phyloP scores from a whole-genome alignment of 2,797 vertebrate species.

The Sparus aurata region DNA sequence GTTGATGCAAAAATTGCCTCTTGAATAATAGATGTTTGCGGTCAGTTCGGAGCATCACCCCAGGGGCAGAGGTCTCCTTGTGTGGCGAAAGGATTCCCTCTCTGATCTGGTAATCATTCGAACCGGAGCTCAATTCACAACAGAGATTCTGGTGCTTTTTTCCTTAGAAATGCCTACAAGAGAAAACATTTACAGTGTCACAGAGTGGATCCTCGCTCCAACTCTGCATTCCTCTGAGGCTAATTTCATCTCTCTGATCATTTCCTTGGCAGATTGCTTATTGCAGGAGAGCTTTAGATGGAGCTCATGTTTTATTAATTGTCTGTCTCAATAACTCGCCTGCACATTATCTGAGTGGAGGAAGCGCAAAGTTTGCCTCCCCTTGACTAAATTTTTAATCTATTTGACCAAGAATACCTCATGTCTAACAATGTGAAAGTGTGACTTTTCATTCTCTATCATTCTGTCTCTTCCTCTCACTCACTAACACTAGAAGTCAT shows the following conservation, averaged over 20 bases:
- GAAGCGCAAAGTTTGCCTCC: background rate
- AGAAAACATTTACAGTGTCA: background rate
- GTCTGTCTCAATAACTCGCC: background rate
- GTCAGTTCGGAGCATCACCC: conserved; percentile 3
- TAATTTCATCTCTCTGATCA: conserved; percentile 9
- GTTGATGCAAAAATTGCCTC: conserved; percentile 36
- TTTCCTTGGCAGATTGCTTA: background rate
- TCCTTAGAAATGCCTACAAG: background rate
- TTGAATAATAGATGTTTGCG: conserved; percentile 60
- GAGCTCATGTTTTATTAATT: conserved; percentile 2
- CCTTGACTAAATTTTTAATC: background rate
- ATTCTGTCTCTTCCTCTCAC: background rate
- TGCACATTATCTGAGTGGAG: background rate
- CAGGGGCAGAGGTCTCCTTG: conserved; percentile 4
- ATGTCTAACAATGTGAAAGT: background rate
- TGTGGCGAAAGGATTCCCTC: conserved; percentile 19
- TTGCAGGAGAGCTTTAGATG: conserved; percentile 5
- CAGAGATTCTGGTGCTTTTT: too few species aligned
- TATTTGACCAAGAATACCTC: background rate
- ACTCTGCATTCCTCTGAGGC: background rate
- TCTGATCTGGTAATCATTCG: conserved; percentile 1
- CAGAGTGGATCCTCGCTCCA: background rate
- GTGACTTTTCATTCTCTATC: background rate
- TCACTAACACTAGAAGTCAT: background rate
- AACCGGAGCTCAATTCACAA: background rate